Evolutionary conservation across 1,140 invertebrate species (phyloP).

Genomic region (Hycleus cichorii): DNA sequence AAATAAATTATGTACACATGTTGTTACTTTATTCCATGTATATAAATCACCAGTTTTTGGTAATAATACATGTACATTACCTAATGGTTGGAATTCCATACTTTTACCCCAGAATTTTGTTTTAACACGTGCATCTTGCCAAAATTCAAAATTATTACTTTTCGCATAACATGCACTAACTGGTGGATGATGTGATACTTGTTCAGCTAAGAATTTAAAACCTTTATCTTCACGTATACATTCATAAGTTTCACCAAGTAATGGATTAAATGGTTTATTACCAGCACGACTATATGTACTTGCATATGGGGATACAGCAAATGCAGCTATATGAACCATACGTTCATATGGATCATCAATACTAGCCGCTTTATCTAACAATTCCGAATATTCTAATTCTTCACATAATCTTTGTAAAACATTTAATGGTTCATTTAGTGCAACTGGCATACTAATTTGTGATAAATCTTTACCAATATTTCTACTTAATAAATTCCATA

Average conservation of each 20-base stretch:
- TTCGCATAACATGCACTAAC: conserved; percentile 75
- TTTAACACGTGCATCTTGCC: conserved; percentile 75
- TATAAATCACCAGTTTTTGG: conserved; percentile 58
- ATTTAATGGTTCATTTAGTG: conserved; percentile 80
- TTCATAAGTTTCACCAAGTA: conserved; percentile 81
- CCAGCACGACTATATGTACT: conserved; percentile 70
- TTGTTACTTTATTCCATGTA: conserved; percentile 81
- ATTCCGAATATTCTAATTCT: conserved; percentile 75
- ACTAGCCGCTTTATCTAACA: conserved; percentile 65
- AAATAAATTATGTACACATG: conserved; percentile 81
- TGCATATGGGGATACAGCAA: conserved; percentile 77
- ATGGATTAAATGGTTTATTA: conserved; percentile 83
- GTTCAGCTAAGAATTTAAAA: conserved; percentile 65
- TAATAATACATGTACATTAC: conserved; percentile 49
- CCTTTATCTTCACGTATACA: conserved; percentile 68
- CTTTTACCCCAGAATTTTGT: conserved; percentile 90
- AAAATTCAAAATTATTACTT: conserved; percentile 69
- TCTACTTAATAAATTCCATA: conserved; percentile 75
- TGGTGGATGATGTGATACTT: conserved; percentile 83
- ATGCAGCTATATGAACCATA: conserved; percentile 71
- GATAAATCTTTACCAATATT: conserved; percentile 85
- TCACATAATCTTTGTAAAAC: conserved; percentile 77
- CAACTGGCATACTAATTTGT: conserved; percentile 75
- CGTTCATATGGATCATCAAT: conserved; percentile 58
- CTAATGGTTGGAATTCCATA: conserved; percentile 80